phyloP scores from a whole-genome alignment of 1,140 invertebrate species.

The Eupristina koningsbergeri region DNA sequence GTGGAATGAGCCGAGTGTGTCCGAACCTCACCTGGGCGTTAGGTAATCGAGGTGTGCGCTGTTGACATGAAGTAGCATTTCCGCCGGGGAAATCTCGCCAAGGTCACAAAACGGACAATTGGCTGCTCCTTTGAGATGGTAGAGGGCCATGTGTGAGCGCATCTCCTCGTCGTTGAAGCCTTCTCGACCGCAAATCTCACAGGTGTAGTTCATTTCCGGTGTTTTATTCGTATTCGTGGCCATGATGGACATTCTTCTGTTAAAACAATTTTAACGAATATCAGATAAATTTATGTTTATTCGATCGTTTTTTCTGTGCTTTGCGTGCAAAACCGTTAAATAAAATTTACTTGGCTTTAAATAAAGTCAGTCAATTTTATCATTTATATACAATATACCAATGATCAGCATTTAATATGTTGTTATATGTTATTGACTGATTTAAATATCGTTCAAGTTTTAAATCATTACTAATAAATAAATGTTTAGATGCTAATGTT shows the following conservation, averaged over 20 bases:
- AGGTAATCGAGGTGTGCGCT: slow-evolving; percentile 85
- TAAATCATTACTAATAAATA: no score
- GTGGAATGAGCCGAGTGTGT: background rate
- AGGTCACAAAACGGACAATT: slow-evolving; percentile 89
- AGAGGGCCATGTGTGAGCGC: slow-evolving; percentile 82
- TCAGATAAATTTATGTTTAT: no score
- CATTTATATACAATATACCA: no score
- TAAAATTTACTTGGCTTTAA: no score
- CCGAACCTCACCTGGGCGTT: slow-evolving; percentile 76
- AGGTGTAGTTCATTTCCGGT: slow-evolving; percentile 76
- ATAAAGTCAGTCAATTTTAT: no score
- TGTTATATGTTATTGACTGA: no score
- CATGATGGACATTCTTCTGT: slow-evolving; percentile 41
- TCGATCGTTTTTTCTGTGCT: no score
- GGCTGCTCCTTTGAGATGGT: slow-evolving; percentile 83
- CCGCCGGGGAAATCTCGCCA: slow-evolving; percentile 79
- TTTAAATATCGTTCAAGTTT: no score
- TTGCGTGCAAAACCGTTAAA: no score
- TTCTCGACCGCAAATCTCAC: slow-evolving; percentile 87
- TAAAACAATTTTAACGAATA: no score
- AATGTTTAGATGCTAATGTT: no score
- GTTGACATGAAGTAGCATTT: slow-evolving; percentile 86
- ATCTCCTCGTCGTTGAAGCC: slow-evolving; percentile 86
- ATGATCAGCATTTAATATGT: no score
- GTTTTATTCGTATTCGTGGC: slow-evolving; percentile 63